Conservation (phyloP, 2,888 invertebrate genomes). For the Heteropelma amictum region DNA sequence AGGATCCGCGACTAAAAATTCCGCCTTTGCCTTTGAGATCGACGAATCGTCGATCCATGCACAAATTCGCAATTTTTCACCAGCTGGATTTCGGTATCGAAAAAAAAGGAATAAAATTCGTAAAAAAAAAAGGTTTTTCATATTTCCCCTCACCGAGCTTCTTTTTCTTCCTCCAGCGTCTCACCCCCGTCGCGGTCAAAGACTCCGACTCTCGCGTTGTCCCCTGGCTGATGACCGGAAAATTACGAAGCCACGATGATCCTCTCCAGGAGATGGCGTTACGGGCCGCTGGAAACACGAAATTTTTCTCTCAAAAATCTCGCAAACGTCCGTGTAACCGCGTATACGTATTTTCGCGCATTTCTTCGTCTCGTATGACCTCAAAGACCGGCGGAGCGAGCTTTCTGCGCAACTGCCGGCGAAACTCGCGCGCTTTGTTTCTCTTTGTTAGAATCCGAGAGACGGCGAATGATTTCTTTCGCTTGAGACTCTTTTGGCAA, state of each 20-base stretch:
- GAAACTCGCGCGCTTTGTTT: slow-evolving; percentile 14
- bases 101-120: too few species aligned
- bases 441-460: slow-evolving; percentile 58
- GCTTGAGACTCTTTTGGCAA: slow-evolving; percentile 57
- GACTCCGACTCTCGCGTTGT: slow-evolving; percentile 55
- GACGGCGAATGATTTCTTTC: slow-evolving; percentile 29
- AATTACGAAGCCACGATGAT: slow-evolving; percentile 40
- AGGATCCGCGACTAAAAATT: too few species aligned
- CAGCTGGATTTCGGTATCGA: too few species aligned
- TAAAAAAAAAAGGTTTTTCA: neutral
- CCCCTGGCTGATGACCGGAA: slow-evolving; percentile 38
- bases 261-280: neutral
- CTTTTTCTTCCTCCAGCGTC: neutral
- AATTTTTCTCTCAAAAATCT: slow-evolving; percentile 56
- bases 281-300: neutral
- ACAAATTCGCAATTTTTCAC: too few species aligned
- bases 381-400: slow-evolving; percentile 42
- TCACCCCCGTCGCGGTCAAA: slow-evolving; percentile 52
- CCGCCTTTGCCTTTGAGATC: too few species aligned
- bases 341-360: slow-evolving; percentile 6
- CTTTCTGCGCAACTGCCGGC: slow-evolving; percentile 14
- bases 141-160: neutral
- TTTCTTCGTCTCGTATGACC: slow-evolving; percentile 51
- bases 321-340: slow-evolving; percentile 24
- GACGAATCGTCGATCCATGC: neutral